Base-by-base conservation (phyloP, 2,888 invertebrate species). In the Calliopum simillimum region DNA sequence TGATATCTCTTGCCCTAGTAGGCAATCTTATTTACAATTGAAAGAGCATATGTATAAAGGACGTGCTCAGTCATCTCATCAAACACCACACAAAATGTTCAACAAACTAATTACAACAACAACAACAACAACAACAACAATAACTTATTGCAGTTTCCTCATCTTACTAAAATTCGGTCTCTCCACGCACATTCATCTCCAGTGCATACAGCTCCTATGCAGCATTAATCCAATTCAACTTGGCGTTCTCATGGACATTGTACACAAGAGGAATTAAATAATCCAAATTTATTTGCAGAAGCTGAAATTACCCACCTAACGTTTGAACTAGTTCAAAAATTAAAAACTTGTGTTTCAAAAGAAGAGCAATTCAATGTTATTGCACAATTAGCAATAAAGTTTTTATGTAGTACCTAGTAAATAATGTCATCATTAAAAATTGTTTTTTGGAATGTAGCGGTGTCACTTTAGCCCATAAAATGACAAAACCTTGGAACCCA, bases 1-100 rank as follows among this genome's bases (percentile, higher is more conserved):
- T n/a, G 72, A 76, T 43, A n/a, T n/a, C 8, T n/a, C 47, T 5
- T 74, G 73, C 25, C 43, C 71, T 43, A 43, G 25, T 59, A 51
- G 70, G 21, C 19, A 6, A 4, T 59, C 61, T 49, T 75, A 69
- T 19, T 55, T 71, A 23, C 44, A 68, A 55, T 21, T 72, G 0
- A 73, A 53, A 66, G 49, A 64, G 14, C 56, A 61, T 3, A 8
- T 61, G 13, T 23, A 25, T 12, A 55, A n/a, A n/a, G 46, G 25
- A 67, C 14, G 25, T 8, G 11, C 21, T 43, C 21, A 43, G 13
- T n/a, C 16, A 33, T 44, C 19, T 12, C 4, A 21, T 56, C 25
- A 21, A 14, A 33, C 33, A 33, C 33, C 6, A 33, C 33, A 19
- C 19, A 5, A n/a, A 49, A 6, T 3, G 6, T 6, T 2, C 4